Percentiles rank a stretch among this genome's conserved stretches.
Conservation (phyloP, 2,888 invertebrate genomes). For the Syrphus vitripennis region DNA sequence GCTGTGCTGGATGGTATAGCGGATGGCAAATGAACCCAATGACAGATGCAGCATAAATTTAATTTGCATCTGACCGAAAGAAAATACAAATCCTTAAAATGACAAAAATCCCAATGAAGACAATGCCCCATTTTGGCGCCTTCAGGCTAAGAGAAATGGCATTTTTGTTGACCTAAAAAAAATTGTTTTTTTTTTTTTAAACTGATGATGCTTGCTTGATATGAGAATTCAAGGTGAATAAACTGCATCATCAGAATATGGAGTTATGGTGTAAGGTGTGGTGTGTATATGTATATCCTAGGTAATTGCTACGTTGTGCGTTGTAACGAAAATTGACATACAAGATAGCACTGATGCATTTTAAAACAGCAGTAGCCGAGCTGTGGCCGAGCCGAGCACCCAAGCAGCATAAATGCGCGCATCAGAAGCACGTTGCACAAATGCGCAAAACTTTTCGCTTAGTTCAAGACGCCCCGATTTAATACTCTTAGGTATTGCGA, state of each 20-base stretch:
- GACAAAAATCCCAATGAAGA: background rate
- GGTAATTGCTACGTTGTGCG: slow-evolving; percentile 68
- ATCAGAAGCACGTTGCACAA: slow-evolving; percentile 62
- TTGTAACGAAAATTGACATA: slow-evolving; percentile 70
- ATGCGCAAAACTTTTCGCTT: slow-evolving; percentile 71
- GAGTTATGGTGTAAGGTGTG: background rate
- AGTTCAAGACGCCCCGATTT: slow-evolving; percentile 65
- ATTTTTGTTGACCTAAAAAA: slow-evolving; percentile 49
- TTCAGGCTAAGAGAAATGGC: slow-evolving; percentile 56
- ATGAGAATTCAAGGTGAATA: slow-evolving; percentile 45
- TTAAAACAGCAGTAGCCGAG: background rate
- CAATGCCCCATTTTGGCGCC: slow-evolving; percentile 48
- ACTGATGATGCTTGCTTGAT: background rate
- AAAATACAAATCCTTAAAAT: slow-evolving; percentile 5
- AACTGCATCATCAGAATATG: slow-evolving; percentile 21
- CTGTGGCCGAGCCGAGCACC: background rate
- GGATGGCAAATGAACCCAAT: slow-evolving; percentile 46
- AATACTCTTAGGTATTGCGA: slow-evolving; percentile 1
- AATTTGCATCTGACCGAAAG: slow-evolving; percentile 55
- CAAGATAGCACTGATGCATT: slow-evolving; percentile 47
- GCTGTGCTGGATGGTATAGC: no score
- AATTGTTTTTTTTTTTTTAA: background rate
- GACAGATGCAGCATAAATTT: slow-evolving; percentile 56
- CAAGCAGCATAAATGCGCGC: background rate
- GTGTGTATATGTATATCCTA: slow-evolving; percentile 46